phyloP scores from a whole-genome alignment of 2,797 vertebrate species.

The Muscicapa striata region DNA sequence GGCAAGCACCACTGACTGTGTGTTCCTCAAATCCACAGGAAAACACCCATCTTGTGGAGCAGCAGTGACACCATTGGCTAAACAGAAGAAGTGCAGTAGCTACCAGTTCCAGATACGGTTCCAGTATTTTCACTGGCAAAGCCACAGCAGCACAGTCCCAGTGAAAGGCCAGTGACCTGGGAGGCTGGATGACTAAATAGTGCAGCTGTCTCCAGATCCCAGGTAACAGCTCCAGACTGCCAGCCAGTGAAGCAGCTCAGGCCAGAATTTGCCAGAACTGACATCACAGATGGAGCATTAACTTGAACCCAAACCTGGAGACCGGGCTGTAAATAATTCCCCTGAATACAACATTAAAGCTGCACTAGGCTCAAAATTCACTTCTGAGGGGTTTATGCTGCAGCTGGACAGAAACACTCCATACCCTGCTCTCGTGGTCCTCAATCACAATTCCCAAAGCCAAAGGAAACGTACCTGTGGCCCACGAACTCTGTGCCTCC shows the following conservation, averaged over 20 bases:
- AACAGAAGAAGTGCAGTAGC: slow-evolving; percentile 59
- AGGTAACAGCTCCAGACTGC: not conserved
- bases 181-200: not conserved
- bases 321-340: too few species aligned
- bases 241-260: not conserved
- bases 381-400: not conserved
- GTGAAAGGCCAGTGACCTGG: rapidly evolving
- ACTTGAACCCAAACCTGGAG: not conserved
- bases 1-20: rapidly evolving
- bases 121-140: not conserved
- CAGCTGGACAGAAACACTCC: not conserved
- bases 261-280: not conserved
- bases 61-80: slow-evolving; percentile 75
- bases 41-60: slow-evolving; percentile 52
- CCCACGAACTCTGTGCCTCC: rapidly evolving
- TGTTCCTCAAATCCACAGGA: not conserved
- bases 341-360: not conserved
- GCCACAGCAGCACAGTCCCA: rapidly evolving
- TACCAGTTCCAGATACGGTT: not conserved
- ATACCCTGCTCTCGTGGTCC: not conserved
- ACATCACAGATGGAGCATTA: rapidly evolving
- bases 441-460: rapidly evolving
- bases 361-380: not conserved
- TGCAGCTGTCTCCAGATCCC: not conserved
- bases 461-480: rapidly evolving